A percentile compares a stretch with the other conserved stretches of the same genome.
Evolutionary conservation across 1,140 invertebrate species (phyloP).

Genomic region (Myzus persicae): DNA sequence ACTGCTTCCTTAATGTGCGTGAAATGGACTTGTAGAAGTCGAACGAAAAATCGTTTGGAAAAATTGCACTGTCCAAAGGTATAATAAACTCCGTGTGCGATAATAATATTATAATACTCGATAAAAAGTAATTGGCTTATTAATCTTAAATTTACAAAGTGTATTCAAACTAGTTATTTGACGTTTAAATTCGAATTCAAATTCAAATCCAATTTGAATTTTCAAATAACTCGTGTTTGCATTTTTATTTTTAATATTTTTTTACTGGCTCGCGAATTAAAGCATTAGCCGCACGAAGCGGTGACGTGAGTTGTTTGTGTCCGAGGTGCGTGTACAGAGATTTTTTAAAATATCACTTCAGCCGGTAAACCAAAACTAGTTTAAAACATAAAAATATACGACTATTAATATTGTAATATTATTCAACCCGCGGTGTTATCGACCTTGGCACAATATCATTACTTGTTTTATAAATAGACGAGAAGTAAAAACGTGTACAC

Average conservation of each 20-base stretch:
- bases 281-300: neutral
- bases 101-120: neutral
- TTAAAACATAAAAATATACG: constrained; percentile 21
- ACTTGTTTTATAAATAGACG: neutral
- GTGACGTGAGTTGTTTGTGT: neutral
- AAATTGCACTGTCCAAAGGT: neutral
- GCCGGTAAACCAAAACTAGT: neutral
- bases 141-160: neutral
- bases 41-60: neutral
- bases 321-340: neutral
- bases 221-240: neutral
- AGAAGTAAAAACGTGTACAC: neutral
- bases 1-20: neutral
- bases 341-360: neutral
- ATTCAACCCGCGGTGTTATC: neutral
- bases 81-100: neutral
- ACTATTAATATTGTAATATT: constrained; percentile 11
- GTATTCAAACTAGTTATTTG: neutral
- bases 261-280: neutral
- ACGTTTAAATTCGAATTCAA: neutral
- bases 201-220: constrained; percentile 5
- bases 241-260: neutral
- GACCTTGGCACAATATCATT: neutral
- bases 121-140: constrained; percentile 23
- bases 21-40: neutral